Evolutionary conservation across 2,113 vertebrate genomes (phyloP).

Genomic region (Chaetops frenatus): DNA sequence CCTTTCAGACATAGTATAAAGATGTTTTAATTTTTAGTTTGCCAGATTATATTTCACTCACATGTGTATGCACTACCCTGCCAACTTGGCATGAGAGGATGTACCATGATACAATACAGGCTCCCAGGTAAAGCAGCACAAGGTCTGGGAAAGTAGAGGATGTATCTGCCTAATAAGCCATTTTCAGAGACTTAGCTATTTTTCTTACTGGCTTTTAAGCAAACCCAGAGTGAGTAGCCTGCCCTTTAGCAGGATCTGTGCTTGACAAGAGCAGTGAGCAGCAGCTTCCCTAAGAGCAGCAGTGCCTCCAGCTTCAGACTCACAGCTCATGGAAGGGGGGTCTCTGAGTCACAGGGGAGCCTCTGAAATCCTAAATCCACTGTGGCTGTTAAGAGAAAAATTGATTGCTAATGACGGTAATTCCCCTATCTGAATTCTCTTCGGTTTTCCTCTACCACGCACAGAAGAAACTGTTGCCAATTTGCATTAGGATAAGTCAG

Average conservation of each 20-base stretch:
- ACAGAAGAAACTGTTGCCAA: slow-evolving; percentile 11
- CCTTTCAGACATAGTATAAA: background rate
- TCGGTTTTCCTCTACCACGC: background rate
- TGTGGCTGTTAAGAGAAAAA: slow-evolving; percentile 21
- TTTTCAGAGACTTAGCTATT: background rate
- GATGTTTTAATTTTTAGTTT: background rate
- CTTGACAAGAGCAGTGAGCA: background rate
- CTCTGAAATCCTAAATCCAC: background rate
- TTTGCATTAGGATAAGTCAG: slow-evolving; percentile 44
- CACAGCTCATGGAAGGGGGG: background rate
- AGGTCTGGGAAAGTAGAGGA: background rate
- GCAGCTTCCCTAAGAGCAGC: background rate
- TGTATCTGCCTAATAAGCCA: background rate
- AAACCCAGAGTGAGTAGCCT: background rate
- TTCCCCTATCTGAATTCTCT: slow-evolving; percentile 42
- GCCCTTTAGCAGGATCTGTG: background rate
- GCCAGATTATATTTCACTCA: background rate
- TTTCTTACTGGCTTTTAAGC: background rate
- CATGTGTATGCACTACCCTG: background rate
- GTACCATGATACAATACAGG: rapidly evolving
- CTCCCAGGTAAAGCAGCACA: background rate
- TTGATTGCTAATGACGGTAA: slow-evolving; percentile 25
- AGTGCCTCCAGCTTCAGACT: background rate
- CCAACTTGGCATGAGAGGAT: background rate
- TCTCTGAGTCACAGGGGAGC: background rate